Base-by-base conservation (phyloP, 2,797 vertebrate species). In the Euphonia xanthogaster region DNA sequence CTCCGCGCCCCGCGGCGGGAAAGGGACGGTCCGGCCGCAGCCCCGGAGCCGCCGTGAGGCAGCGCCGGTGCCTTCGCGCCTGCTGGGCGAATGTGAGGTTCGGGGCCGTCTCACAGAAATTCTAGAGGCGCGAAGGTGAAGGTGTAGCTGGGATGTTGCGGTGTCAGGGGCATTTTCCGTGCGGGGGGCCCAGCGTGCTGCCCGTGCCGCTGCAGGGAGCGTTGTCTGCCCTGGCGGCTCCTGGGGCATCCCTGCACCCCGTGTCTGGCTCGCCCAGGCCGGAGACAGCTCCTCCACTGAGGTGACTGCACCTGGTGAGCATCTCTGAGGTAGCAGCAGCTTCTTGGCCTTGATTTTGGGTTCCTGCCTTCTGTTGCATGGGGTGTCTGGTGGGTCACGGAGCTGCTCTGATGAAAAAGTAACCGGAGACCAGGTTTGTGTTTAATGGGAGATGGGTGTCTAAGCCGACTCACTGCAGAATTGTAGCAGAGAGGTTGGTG, bases 231-330 rank as follows among this genome's bases (percentile, higher is more conserved):
- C 58, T 48, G 25, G 12, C 12, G 9, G 50, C 53, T 42, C 23
- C 30, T 7, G 70, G 6, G 4, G 18, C 48, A 6, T 22, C 57
- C 48, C 33, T 4, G 65, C 45, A 47, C 42, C 51, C 39, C 0
- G n/a, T 2, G 1, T 6, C 0, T 1, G 2, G 33, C 65, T n/a
- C 2, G 0, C 14, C n/a, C 4, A 0, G 31, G 27, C 45, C 2
- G 3, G 7, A 14, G 23, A 1, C 37, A 0, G 1, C 0, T 10
- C 37, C 58, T 28, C 12, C 12, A 0, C 0, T 0, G 0, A 0
- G 0, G 1, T 3, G 45, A 2, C 44, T 3, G 2, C 1, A 0
- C 28, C 68, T 3, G 57, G 12, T 0, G 61, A 62, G 39, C 24
- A 0, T 8, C 23, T 51, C 47, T 10, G 61, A 35, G 66, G 37